These are phyloP conservation scores for Pseudopleuronectes americanus DNA, from an alignment of 2,797 vertebrate species.

Conservation along the genomic window DNA sequence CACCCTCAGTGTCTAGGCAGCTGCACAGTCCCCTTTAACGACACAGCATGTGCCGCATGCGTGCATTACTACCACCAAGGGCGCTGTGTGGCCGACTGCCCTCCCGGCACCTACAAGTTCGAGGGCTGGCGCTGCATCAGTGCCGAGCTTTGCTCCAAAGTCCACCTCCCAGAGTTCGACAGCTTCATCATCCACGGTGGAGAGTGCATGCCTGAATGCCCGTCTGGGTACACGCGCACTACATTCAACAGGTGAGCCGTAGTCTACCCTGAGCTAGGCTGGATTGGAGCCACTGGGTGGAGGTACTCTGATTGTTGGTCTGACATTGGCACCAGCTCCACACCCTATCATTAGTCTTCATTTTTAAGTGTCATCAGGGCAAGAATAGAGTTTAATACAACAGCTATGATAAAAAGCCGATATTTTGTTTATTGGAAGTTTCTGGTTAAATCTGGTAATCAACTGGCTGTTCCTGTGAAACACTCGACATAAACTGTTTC, in stretches of 20 bases:
- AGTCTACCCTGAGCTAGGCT: not conserved
- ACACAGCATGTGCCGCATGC: constrained; percentile 91
- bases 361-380: constrained; percentile 3
- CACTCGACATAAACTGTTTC: constrained; percentile 10
- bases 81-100: constrained; percentile 91
- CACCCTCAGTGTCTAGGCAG: constrained; percentile 96
- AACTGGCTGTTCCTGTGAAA: not conserved
- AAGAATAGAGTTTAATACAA: constrained; percentile 2
- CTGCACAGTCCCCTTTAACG: constrained; percentile 86
- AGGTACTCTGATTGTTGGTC: constrained; percentile 5
- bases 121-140: constrained; percentile 98
- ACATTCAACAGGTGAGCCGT: constrained; percentile 87
- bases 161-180: constrained; percentile 84
- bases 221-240: constrained; percentile 91
- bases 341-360: constrained; percentile 17
- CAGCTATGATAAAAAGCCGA: not conserved
- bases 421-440: constrained; percentile 1
- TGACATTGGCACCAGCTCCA: constrained; percentile 13
- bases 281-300: constrained; percentile 11
- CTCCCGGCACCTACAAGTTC: constrained; percentile 90
- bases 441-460: not conserved
- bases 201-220: constrained; percentile 94
- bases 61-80: constrained; percentile 91
- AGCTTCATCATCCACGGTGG: constrained; percentile 92
- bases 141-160: constrained; percentile 88